phyloP scores from a whole-genome alignment of 2,888 invertebrate species.

The Agrotis segetum region DNA sequence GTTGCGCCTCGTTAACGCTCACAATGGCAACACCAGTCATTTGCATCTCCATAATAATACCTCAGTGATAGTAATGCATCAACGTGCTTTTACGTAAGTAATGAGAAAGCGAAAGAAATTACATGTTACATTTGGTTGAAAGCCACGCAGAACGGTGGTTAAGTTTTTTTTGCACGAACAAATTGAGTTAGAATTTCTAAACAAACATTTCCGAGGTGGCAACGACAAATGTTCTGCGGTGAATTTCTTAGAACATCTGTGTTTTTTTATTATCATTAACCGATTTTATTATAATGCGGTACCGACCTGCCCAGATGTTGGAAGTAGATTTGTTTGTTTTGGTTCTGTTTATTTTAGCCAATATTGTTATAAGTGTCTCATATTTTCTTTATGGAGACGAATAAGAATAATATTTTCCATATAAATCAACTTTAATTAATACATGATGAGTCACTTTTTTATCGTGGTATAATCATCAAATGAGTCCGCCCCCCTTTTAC shows the following conservation, averaged over 20 bases:
- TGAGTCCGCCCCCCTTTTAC: no score
- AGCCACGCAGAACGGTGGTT: slow-evolving; percentile 65
- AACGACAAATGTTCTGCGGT: slow-evolving; percentile 25
- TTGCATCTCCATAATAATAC: slow-evolving; percentile 5
- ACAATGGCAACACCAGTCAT: slow-evolving; percentile 6
- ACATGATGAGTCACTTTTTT: slow-evolving; percentile 3
- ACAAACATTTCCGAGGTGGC: slow-evolving; percentile 61
- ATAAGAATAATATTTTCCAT: not conserved
- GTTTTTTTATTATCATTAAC: slow-evolving; percentile 2
- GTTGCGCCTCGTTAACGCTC: not conserved
- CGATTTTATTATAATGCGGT: slow-evolving; percentile 10
- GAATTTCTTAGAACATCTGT: slow-evolving; percentile 5
- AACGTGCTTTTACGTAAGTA: slow-evolving; percentile 60
- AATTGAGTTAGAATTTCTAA: slow-evolving; percentile 69
- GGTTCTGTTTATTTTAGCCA: not conserved
- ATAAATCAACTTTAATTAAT: not conserved
- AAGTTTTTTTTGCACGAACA: slow-evolving; percentile 62
- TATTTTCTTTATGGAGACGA: not conserved
- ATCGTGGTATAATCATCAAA: no score
- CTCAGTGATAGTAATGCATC: slow-evolving; percentile 36
- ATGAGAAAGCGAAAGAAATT: slow-evolving; percentile 72
- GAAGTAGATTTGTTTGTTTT: slow-evolving; percentile 7
- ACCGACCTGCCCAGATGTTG: not conserved
- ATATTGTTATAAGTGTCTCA: not conserved
- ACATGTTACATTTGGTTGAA: slow-evolving; percentile 69